Percentiles rank a stretch among this genome's conserved stretches.
phyloP scores from a whole-genome alignment of 1,140 invertebrate genomes.

The Ruditapes philippinarum region DNA sequence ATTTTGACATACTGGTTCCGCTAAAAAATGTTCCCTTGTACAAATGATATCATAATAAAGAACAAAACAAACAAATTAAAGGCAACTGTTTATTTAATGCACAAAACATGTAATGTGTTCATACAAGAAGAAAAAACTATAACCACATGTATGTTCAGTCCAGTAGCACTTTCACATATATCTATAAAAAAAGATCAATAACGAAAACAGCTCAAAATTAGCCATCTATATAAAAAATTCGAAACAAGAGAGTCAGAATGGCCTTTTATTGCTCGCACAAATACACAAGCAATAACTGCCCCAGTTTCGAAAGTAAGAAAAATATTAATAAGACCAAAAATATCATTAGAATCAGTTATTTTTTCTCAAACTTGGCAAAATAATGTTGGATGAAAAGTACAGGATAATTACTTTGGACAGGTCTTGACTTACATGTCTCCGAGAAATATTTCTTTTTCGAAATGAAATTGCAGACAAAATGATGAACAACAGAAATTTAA shows the following conservation, averaged over 20 bases:
- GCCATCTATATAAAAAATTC: neutral
- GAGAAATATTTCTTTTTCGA: too few relatives aligned
- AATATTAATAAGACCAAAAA: neutral
- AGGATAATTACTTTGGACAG: too few relatives aligned
- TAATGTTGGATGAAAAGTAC: too few relatives aligned
- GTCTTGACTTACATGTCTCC: too few relatives aligned
- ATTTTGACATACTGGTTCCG: too few relatives aligned
- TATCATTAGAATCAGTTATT: neutral
- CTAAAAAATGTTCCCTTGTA: too few relatives aligned
- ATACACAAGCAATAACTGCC: neutral
- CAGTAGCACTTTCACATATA: neutral
- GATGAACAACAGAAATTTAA: too few relatives aligned
- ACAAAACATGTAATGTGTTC: conserved; percentile 58
- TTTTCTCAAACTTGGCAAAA: too few relatives aligned
- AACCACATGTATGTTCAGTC: conserved; percentile 50
- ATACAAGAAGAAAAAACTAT: conserved; percentile 12
- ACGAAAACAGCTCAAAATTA: neutral
- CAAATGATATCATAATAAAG: too few relatives aligned
- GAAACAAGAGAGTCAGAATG: too few relatives aligned
- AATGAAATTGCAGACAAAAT: too few relatives aligned
- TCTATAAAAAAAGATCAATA: neutral
- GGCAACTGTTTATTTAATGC: conserved; percentile 66
- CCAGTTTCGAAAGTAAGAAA: neutral
- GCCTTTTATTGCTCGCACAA: too few relatives aligned
- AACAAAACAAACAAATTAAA: neutral